Base-by-base conservation (phyloP, 2,113 vertebrate genomes). In the Blennius ocellaris region DNA sequence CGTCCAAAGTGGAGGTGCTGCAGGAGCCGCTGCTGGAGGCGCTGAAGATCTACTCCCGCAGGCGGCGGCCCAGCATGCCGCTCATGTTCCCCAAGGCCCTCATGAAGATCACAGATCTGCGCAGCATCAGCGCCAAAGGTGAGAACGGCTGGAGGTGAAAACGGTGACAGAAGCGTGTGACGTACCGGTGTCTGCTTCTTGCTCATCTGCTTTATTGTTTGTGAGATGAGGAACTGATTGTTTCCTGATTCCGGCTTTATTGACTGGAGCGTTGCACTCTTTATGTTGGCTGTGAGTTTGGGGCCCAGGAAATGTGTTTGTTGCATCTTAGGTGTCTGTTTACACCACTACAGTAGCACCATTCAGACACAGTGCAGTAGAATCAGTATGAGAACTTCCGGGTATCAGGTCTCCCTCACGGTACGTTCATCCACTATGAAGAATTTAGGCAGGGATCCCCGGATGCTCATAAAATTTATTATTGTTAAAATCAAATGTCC, bases 101-200 rank as follows among this genome's bases (percentile, higher is more conserved):
- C 88, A 98, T 98, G 97, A 98, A 98, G 94, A 98, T 98, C 92
- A 98, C 97, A 0, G 97, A 98, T 93, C 95, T 98, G 72, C 96
- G 97, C 15, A 97, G 95, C 92, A 98, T 98, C 93, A 98, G 97
- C 38, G 96, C 97, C 44, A 98, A 98, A 96, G 97, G 97, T 98
- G 69, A 30, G 9, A 7, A n/a, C 11, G 45, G 6, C 45, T n/a
- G 3, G 9, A 44, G 11, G 12, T 45, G 11, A 3, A 12, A 45
- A 12, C 6, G 11, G 44, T 45, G 44, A 11, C 9, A 12, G 44
- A 11, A 45, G 14, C 4, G 44, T 45, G 44, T 12, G 11, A 30
- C 21, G 21, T 30, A 30, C 4, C 2, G 4, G 21, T 30, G 21
- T 30, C 21, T 30, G 21, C 21, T 30, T 30, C 21, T 30, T 30